Evolutionary conservation across 2,113 vertebrate species (phyloP), one percentile per base, ranked within the genome.

Genomic region (Erythrolamprus reginae): DNA sequence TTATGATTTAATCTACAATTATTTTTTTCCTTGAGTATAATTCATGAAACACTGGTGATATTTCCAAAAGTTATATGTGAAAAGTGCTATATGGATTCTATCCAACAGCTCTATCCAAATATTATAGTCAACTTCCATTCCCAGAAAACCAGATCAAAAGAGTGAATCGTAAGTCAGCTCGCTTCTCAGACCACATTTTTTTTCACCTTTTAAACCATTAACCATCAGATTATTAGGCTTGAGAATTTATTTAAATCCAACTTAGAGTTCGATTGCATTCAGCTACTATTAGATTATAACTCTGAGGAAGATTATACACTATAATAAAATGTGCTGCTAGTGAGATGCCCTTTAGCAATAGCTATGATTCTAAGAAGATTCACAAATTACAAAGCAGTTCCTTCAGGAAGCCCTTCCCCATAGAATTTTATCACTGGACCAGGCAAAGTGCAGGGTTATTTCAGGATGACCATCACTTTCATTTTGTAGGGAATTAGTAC

Each of bases 91-190:
- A 86, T 55, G n/a, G 86, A 58, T 87, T 53, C 33, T 93, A 90
- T 51, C 92, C 92, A 85, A 38, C 42, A 90, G 86, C 1, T 85
- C 89, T 15, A 82, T 87, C 52, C 85, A 84, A 89, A 95, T 82
- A 52, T 88, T 47, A 33, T 82, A 88, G 26, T 82, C 61, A 89
- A 53, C 13, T 89, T 51, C 33, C n/a, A 45, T 82, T 89, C n/a
- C 51, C 70, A 82, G 50, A 55, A 82, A 42, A 53, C 38, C 23
- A 53, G 7, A 19, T 38, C 19, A 82, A 53, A 53, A 23, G 45
- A n/a, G 8, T 10, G 26, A 23, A 82, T 82, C 23, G 53, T 42
- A 45, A 24, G 38, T 82, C 65, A 82, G 50, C 51, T 82, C 38
- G 45, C 53, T 89, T 53, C 50, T 89, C 88, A 89, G 50, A 89